phyloP scores from a whole-genome alignment of 64 coral and sea anemone species.

The Platygyra sinensis region DNA sequence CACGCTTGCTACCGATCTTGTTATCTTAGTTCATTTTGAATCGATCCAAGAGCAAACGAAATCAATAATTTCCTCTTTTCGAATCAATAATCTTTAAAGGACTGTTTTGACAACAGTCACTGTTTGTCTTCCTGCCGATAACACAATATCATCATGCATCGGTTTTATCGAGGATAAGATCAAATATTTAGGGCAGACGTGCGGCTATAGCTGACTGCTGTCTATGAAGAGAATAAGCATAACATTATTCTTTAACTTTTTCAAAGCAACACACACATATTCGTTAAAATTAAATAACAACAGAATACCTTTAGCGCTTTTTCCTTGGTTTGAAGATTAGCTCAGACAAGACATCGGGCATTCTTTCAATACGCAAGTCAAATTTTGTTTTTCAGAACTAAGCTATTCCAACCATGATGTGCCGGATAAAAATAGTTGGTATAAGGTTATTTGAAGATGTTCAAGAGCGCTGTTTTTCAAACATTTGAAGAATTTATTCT shows the following conservation, averaged over 20 bases:
- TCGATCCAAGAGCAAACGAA: background rate
- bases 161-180: background rate
- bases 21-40: background rate
- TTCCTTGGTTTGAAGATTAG: background rate
- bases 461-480: too few relatives aligned
- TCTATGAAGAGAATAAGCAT: background rate
- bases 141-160: background rate
- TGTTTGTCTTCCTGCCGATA: background rate
- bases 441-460: too few relatives aligned
- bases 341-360: too few relatives aligned
- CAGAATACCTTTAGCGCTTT: background rate
- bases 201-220: background rate
- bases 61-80: background rate
- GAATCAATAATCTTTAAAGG: background rate
- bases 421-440: background rate
- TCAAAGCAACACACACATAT: background rate
- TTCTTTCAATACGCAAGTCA: too few relatives aligned
- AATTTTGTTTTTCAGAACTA: too few relatives aligned
- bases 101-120: background rate
- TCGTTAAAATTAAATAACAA: background rate
- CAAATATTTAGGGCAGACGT: background rate
- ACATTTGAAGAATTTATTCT: background rate
- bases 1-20: background rate
- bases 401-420: too few relatives aligned
- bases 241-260: background rate